phyloP scores from a whole-genome alignment of 2,797 vertebrate genomes.

The Myotis myotis region DNA sequence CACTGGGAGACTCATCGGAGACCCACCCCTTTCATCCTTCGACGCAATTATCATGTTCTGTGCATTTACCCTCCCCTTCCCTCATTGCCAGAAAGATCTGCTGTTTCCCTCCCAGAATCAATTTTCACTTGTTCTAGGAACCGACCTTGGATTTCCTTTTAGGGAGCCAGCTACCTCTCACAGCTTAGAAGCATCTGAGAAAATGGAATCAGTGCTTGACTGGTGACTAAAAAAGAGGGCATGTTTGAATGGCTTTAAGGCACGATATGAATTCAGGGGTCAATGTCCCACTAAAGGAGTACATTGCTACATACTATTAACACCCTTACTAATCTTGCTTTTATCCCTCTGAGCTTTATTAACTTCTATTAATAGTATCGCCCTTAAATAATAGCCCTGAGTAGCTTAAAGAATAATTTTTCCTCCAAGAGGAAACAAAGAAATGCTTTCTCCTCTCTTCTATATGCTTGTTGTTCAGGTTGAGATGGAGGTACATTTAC shows the following conservation, averaged over 20 bases:
- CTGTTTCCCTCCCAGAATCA: conserved; percentile 48
- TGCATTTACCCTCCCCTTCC: not conserved
- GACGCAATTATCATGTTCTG: not conserved
- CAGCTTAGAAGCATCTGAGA: conserved; percentile 51
- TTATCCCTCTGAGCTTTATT: conserved; percentile 14
- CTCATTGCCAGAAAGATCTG: not conserved
- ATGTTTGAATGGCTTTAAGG: not conserved
- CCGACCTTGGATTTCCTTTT: not conserved
- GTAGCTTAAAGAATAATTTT: not conserved
- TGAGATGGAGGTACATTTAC: not conserved
- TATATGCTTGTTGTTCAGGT: fast-evolving
- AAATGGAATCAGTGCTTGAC: conserved; percentile 11
- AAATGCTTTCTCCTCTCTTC: not conserved
- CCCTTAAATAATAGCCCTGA: not conserved
- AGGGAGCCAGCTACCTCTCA: not conserved
- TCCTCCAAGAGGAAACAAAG: not conserved
- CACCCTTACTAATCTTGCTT: not conserved
- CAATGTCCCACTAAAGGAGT: not conserved
- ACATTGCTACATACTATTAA: not conserved
- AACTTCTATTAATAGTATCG: conserved; percentile 20
- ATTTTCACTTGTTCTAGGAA: conserved; percentile 46
- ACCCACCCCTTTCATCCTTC: too few relatives aligned
- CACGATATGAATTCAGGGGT: not conserved
- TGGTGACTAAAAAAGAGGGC: not conserved
- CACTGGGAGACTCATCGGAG: not conserved